Percentiles rank a stretch among this genome's conserved stretches.
phyloP scores from a whole-genome alignment of 1,140 invertebrate genomes.

The Phocides pigmalion region DNA sequence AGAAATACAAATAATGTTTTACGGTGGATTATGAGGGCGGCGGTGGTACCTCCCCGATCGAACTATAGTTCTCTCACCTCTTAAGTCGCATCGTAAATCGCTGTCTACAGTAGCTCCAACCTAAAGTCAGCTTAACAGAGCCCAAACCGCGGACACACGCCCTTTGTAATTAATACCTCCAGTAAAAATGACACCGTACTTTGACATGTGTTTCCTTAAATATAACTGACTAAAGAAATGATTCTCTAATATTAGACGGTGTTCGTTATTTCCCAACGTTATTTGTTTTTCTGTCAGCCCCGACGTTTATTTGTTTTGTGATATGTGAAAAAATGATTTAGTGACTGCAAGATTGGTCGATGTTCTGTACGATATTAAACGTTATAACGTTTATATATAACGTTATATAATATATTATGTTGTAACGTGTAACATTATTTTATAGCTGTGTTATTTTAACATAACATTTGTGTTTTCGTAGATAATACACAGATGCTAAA shows the following conservation, averaged over 20 bases:
- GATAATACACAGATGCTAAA: too few relatives aligned
- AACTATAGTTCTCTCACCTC: too few relatives aligned
- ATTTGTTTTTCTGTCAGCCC: conserved; percentile 38
- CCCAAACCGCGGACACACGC: conserved; percentile 22
- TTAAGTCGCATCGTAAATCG: too few relatives aligned
- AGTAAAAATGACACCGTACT: conserved; percentile 40
- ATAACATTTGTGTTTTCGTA: too few relatives aligned
- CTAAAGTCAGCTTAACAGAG: too few relatives aligned
- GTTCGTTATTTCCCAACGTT: conserved; percentile 17
- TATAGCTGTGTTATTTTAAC: too few relatives aligned
- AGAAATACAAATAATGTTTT: too few relatives aligned
- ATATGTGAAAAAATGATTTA: conserved; percentile 42
- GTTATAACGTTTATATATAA: conserved; percentile 16
- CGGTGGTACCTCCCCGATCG: too few relatives aligned
- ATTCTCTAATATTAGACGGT: conserved; percentile 29
- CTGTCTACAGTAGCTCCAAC: too few relatives aligned
- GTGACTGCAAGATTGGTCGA: conserved; percentile 25
- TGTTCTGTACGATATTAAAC: conserved; percentile 38
- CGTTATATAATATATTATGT: too few relatives aligned
- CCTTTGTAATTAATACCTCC: conserved; percentile 35
- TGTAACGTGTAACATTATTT: too few relatives aligned
- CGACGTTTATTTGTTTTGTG: conserved; percentile 43
- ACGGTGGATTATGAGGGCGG: too few relatives aligned
- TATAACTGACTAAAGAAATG: background rate
- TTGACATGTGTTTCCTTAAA: conserved; percentile 35